Evolutionary conservation across 2,888 invertebrate genomes (phyloP).

Genomic region (Dryadula phaetusa): DNA sequence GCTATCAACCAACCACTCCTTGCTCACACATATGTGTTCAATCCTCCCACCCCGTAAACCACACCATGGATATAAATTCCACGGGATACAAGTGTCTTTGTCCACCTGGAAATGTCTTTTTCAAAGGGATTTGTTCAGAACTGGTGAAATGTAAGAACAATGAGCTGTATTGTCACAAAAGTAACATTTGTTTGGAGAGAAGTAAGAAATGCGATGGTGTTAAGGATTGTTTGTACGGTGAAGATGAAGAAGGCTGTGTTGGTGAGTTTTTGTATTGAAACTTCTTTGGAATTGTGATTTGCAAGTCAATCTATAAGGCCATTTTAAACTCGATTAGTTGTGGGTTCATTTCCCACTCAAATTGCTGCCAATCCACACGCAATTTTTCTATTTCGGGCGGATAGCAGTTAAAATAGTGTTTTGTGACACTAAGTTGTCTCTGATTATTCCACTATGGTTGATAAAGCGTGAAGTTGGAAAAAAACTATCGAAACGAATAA

Average conservation of each 20-base stretch:
- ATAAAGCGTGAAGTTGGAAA: too few species aligned
- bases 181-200: constrained; percentile 71
- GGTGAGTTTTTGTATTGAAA: constrained; percentile 55
- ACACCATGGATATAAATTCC: constrained; percentile 32
- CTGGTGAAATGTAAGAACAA: constrained; percentile 76
- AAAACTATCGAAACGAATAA: too few species aligned
- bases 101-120: constrained; percentile 85
- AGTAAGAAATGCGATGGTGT: constrained; percentile 76
- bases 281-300: too few species aligned
- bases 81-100: constrained; percentile 83
- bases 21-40: constrained; percentile 91
- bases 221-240: constrained; percentile 79
- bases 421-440: too few species aligned
- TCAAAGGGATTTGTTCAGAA: constrained; percentile 82
- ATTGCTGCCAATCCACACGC: too few species aligned
- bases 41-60: constrained; percentile 50
- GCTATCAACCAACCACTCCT: constrained; percentile 84
- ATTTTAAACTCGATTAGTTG: too few species aligned
- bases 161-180: constrained; percentile 74
- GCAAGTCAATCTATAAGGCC: too few species aligned
- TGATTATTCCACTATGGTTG: too few species aligned
- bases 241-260: constrained; percentile 83
- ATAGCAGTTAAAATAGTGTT: too few species aligned
- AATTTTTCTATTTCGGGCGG: too few species aligned
- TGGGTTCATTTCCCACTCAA: too few species aligned